Conservation (phyloP, 2,797 vertebrate species). For the Ctenochaetus hawaiiensis region DNA sequence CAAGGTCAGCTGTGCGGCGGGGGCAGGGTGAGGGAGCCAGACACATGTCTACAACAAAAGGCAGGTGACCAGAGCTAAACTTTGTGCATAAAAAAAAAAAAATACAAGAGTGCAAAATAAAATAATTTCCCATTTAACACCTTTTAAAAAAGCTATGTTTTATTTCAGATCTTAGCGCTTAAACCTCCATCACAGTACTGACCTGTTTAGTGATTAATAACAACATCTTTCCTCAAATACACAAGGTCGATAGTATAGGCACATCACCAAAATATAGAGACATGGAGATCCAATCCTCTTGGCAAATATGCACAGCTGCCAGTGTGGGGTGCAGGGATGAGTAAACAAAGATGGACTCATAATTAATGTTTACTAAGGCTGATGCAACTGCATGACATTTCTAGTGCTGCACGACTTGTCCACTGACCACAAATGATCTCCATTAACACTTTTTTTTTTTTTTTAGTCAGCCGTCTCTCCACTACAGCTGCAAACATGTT, state of each 20-base stretch:
- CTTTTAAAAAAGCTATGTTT: conserved; percentile 5
- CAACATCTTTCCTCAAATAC: conserved; percentile 65
- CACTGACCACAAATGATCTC: conserved; percentile 77
- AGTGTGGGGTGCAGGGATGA: conserved; percentile 81
- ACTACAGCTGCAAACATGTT: conserved; percentile 57
- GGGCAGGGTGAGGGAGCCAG: conserved; percentile 71
- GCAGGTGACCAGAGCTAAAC: conserved; percentile 75
- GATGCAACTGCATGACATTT: conserved; percentile 87
- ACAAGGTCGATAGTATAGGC: conserved; percentile 64
- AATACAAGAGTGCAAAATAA: conserved; percentile 29
- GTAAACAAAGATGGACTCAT: conserved; percentile 87
- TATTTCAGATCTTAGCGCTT: conserved; percentile 24
- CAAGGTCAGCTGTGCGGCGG: conserved; percentile 79
- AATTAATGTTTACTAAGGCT: conserved; percentile 89
- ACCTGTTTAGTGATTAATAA: conserved; percentile 68
- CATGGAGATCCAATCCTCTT: conserved; percentile 86
- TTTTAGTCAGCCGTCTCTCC: conserved; percentile 58
- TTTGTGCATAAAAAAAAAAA: conserved; percentile 35
- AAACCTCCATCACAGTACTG: conserved; percentile 29
- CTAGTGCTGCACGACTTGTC: conserved; percentile 76
- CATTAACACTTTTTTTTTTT: conserved; percentile 65
- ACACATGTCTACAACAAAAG: conserved; percentile 81
- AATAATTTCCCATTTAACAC: conserved; percentile 13
- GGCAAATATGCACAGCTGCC: conserved; percentile 92
- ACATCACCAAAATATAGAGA: conserved; percentile 83